Base-by-base conservation (phyloP, 2,888 invertebrate genomes). In the Apamea epomidion region DNA sequence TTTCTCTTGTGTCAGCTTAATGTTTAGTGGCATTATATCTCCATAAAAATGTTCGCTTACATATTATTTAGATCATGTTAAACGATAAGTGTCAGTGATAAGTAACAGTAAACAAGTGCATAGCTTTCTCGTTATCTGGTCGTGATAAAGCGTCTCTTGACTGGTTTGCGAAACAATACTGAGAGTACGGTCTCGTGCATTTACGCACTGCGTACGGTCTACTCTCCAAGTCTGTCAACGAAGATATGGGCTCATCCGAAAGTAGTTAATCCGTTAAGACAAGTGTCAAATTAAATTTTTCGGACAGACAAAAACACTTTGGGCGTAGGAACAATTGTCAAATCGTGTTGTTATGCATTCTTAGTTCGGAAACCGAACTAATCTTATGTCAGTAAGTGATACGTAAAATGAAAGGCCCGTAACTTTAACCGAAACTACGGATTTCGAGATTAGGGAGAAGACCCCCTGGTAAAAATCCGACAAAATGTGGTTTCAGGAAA, bases 91-190 rank as follows among this genome's bases (percentile, higher is more conserved):
- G 68, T 75, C 51, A 77, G 65, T 54, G 85, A 82, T 82, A 85
- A 88, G 45, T 60, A 64, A 80, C 76, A 45, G 68, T 80, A 89
- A 84, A 86, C 80, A 82, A 85, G 76, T 86, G 84, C 84, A 90
- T 82, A 76, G 80, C 87, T 88, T 83, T 84, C 67, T 70, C 68
- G 77, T 82, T 91, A 90, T 89, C 90, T 78, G 69, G 45, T 12
- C 54, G 21, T 60, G 78, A 85, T 80, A 87, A 83, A 69, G 42
- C n/a, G 32, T 51, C 69, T 84, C 68, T 80, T 58, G 80, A 68
- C 32, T 68, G 58, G 0, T 42, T 88, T 82, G 65, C 64, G 77
- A 86, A 86, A 87, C 68, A 74, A 74, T 73, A 74, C 29, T 64
- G 64, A 65, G 25, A 45, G 29, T 25, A 68, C 48, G 64, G 58